A percentile compares a stretch with the other conserved stretches of the same genome.
These are phyloP conservation scores for Erinaceus europaeus DNA, from an alignment of 2,113 vertebrate genomes.

Conservation along the genomic window DNA sequence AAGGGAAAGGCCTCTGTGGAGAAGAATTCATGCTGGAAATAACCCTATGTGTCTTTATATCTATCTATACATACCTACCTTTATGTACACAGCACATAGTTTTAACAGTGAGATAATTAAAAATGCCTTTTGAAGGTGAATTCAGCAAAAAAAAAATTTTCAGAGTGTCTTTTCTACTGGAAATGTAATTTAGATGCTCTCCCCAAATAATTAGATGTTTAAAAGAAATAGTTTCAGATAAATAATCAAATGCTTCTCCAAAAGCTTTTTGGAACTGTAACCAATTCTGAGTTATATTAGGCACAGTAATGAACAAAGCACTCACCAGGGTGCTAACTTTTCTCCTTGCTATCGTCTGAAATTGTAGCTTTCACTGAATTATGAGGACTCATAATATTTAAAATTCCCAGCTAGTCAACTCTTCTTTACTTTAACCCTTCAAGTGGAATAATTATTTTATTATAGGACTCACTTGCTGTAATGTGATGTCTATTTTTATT, in stretches of 20 bases:
- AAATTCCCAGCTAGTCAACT: not conserved
- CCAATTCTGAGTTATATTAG: not conserved
- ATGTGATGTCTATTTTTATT: not conserved
- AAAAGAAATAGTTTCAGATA: constrained; percentile 22
- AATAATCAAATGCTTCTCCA: not conserved
- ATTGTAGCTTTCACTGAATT: not conserved
- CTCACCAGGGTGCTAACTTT: not conserved
- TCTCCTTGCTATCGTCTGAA: not conserved
- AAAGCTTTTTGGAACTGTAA: not conserved
- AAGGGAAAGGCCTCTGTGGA: not conserved
- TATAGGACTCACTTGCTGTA: not conserved
- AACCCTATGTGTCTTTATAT: not conserved
- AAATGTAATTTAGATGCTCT: not conserved
- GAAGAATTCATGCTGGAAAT: not conserved
- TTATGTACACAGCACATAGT: not conserved
- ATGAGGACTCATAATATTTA: not conserved
- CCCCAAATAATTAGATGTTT: not conserved
- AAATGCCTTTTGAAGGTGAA: not conserved
- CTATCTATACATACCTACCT: not conserved
- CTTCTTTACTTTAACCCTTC: not conserved
- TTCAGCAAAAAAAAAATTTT: not conserved
- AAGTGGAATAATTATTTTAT: not conserved
- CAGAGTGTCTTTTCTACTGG: not conserved
- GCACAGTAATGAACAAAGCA: not conserved
- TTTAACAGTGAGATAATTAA: not conserved